Evolutionary conservation across 2,113 vertebrate species (phyloP), one percentile per base, ranked within the genome.

Genomic region (Syngnathoides biaculeatus): DNA sequence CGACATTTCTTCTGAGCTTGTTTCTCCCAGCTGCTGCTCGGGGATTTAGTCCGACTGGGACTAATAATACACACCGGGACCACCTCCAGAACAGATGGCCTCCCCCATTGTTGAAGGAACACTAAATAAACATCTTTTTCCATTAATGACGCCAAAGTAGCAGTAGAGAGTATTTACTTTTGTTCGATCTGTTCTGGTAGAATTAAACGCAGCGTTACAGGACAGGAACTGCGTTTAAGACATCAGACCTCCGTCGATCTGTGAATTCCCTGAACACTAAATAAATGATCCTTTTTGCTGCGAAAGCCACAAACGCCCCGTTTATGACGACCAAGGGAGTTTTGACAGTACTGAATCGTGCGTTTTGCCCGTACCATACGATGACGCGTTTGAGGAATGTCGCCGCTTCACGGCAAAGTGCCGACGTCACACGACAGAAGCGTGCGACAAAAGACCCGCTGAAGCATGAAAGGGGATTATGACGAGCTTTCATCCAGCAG

Each of bases 401-500:
- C 17, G 24, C 53, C 30, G 6, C 53, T 56, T 56, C 26, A 24
- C 10, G 2, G 14, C 53, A 55, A 24, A 26, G 30, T 9, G 15
- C 15, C 19, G n/a, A 50, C 4, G 30, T 59, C 17, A 22, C 27
- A 22, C 35, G 22, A 57, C 26, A 57, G 26, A 57, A 27, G 14
- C 4, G 3, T 3, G 15, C 12, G n/a, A 62, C 59, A 42, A 62
- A 62, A 62, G 60, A 43, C n/a, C 9, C 14, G 40, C 22, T 62
- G 60, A 9, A 62, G 40, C 60, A 24, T 62, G 60, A 62, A 62
- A 62, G 14, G 3, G 60, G 60, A 43, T 62, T 43, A 42, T 26
- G 60, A 42, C 22, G 40, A 43, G 40, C n/a, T 22, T 62, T 62
- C 22, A 43, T 43, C 1, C 13, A 42, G 39, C 60, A 42, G 43